Evolutionary conservation across 2,888 invertebrate genomes (phyloP).

Genomic region (Chymomyza fuscimana): DNA sequence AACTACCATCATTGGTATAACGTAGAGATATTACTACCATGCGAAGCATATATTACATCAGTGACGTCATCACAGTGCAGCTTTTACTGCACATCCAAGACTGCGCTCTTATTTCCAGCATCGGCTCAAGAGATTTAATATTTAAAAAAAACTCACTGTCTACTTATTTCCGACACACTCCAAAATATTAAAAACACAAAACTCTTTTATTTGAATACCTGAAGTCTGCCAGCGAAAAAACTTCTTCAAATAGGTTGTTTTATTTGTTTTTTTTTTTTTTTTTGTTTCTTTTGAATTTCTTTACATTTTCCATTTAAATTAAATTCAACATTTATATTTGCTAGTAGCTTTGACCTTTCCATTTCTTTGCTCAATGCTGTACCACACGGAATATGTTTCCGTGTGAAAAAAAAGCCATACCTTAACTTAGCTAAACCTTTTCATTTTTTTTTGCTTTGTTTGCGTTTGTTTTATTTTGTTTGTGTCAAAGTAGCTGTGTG

Average conservation of each 20-base stretch:
- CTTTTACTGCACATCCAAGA: too few relatives aligned
- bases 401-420: background rate
- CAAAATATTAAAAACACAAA: background rate
- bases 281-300: constrained; percentile 32
- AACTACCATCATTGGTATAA: too few relatives aligned
- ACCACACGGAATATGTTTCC: background rate
- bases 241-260: constrained; percentile 46
- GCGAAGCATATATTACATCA: too few relatives aligned
- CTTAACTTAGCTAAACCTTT: background rate
- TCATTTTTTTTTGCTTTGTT: background rate
- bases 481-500: background rate
- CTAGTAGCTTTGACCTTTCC: background rate
- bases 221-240: constrained; percentile 41
- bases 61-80: too few relatives aligned
- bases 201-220: constrained; percentile 25
- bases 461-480: constrained; percentile 1
- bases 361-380: background rate
- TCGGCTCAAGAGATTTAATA: too few relatives aligned
- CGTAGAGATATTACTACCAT: too few relatives aligned
- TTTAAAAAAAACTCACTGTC: background rate
- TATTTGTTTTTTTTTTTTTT: constrained; percentile 43
- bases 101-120: too few relatives aligned
- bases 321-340: constrained; percentile 57
- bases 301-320: constrained; percentile 40
- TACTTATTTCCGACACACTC: too few relatives aligned